Evolutionary conservation across 2,888 invertebrate species (phyloP), one percentile per base, ranked within the genome.

Genomic region (Pristionchus arcanus): DNA sequence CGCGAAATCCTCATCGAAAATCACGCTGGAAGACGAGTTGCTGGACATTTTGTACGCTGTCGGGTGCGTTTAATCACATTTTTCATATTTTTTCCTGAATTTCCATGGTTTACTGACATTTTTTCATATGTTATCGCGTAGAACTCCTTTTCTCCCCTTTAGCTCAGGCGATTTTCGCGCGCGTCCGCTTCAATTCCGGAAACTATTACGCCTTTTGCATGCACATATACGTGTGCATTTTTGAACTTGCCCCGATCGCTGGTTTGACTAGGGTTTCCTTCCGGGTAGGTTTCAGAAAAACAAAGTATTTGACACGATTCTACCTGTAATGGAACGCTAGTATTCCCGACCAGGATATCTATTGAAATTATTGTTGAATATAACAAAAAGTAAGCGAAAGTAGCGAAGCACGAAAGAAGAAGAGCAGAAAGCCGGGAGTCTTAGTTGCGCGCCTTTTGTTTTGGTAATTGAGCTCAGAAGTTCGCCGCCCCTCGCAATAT

Each of bases 1-100:
- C n/a, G 89, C 81, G 28, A 83, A 92, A 66, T 92, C 93, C 16
- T 92, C 92, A 4, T 94, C 94, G 42, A 94, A 94, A 90, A 86
- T 94, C 31, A 94, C 94, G 4, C 90, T 94, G 31, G 94, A 94
- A 77, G 94, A 94, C 90, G 94, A 94, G 84, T 91, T 94, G 21
- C 94, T 94, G 81, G 94, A 94, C 90, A 94, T 94, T 85, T 91
- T 94, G 25, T 94, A 93, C 74, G 94, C 93, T n/a, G 92, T 93
- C 90, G 94, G 94, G 94, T 94, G 3, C 88, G 94, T 92, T 83
- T n/a, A n/a, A n/a, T 28, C 42, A 49, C 42, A 11, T 25, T 31
- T 42, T 81, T 42, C 15, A 34, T 25, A 4, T 81, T 34, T 28
- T 0, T 81, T 37, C 37, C 37, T 37, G 37, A 37, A 1, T 7